Evolutionary conservation across 2,888 invertebrate genomes (phyloP), one percentile per base, ranked within the genome.

Genomic region (Drosophila recens): DNA sequence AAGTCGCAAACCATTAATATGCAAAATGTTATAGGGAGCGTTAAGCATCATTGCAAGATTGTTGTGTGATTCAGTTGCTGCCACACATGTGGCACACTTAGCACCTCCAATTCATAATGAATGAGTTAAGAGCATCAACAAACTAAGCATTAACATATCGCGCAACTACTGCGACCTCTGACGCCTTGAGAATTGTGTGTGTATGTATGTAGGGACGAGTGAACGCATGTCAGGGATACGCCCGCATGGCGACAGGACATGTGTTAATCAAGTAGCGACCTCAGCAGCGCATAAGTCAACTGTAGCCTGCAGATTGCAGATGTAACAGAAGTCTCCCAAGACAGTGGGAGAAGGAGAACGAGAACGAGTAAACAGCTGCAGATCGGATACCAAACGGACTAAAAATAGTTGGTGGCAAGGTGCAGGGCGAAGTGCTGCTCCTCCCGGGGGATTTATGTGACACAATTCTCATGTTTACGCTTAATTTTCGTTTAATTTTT

Each of bases 401-500:
- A 86, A 85, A 89, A 87, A 86, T 86, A 86, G 87, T 76, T 40
- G 49, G 5, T 5, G 69, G 75, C 73, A 83, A 79, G 80, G 79
- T 83, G 89, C 77, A 54, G 74, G 54, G 43, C 58, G 42, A 46
- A 40, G 57, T 40, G 62, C 17, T 13, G 27, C 36, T 46, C 23
- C 43, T 20, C 57, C 52, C 48, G 42, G 57, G 53, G 63, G 51
- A 90, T 90, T 90, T 90, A 90, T 90, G 90, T 84, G 90, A 89
- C 90, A 84, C 73, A 84, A 75, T 87, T 91, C 82, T 79, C 83
- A 84, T 91, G 90, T 90, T 90, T 90, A 85, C 80, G 80, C 83
- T 90, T 90, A 90, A 90, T 90, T 90, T 83, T 87, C 74, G 49
- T 85, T 88, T 89, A 90, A 90, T 90, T 90, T 87, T 90, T 88